Percentiles rank a stretch among this genome's conserved stretches.
Conservation (phyloP, 2,113 vertebrate species). For the Emydura subglobosa region DNA sequence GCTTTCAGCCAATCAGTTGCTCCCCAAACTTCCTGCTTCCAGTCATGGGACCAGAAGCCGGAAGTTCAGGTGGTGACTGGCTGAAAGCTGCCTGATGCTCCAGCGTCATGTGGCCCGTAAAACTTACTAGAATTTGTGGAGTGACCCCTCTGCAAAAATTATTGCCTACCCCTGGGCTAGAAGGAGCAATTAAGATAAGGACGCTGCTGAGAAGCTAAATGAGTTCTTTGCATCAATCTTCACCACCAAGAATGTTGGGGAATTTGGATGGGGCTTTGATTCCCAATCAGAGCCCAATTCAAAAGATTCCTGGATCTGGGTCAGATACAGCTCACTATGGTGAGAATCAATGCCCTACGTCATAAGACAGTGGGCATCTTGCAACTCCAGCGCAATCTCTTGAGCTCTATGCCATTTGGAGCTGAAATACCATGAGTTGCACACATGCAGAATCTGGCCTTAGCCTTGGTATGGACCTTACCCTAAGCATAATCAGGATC, state of each 20-base stretch:
- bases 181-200: neutral
- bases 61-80: too few species aligned
- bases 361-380: neutral
- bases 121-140: too few species aligned
- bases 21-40: too few species aligned
- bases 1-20: too few species aligned
- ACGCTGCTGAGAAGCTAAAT: neutral
- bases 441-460: neutral
- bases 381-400: neutral
- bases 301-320: neutral
- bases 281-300: neutral
- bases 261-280: neutral
- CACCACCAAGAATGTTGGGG: fast-evolving
- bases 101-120: too few species aligned
- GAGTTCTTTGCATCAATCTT: neutral
- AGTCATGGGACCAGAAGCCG: too few species aligned
- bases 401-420: neutral
- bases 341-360: neutral
- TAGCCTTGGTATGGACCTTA: neutral
- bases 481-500: neutral
- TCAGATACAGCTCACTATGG: neutral
- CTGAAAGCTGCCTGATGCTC: too few species aligned
- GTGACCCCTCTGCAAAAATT: too few species aligned
- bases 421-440: neutral
- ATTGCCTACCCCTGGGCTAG: neutral